phyloP scores from a whole-genome alignment of 2,113 vertebrate genomes.

The Silurus meridionalis region DNA sequence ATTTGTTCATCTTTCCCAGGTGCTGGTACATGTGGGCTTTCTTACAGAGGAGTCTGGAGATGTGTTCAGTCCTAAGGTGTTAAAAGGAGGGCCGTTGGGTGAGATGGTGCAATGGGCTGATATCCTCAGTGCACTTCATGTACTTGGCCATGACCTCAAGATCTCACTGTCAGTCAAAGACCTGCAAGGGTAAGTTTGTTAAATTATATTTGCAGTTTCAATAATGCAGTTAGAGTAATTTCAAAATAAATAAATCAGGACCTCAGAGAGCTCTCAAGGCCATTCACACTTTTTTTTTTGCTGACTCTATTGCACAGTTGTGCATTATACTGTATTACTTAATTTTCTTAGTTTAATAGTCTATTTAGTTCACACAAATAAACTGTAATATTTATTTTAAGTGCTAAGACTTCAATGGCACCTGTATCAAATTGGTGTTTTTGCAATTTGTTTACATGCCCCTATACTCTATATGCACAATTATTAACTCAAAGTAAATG shows the following conservation, averaged over 20 bases:
- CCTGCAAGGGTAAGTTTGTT: constrained; percentile 86
- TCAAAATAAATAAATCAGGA: neutral
- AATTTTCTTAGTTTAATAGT: neutral
- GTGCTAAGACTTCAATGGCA: neutral
- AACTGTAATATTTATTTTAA: neutral
- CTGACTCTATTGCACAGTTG: neutral
- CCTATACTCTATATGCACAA: neutral
- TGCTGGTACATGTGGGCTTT: constrained; percentile 93
- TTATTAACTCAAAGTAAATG: too few species aligned
- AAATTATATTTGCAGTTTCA: neutral
- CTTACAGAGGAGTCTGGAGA: constrained; percentile 96
- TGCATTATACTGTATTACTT: neutral
- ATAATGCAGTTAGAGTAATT: neutral
- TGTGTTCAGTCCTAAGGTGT: constrained; percentile 92
- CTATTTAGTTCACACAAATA: neutral
- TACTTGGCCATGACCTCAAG: constrained; percentile 89
- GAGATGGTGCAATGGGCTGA: constrained; percentile 99
- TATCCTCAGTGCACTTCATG: constrained; percentile 87
- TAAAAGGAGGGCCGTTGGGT: constrained; percentile 93
- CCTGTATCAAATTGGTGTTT: neutral
- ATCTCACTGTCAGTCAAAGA: constrained; percentile 94
- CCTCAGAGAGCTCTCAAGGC: neutral
- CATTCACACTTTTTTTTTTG: neutral
- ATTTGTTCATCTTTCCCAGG: constrained; percentile 64
- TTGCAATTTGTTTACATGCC: neutral